Base-by-base conservation (phyloP, 2,888 invertebrate genomes). In the Drosophila anomalata region DNA sequence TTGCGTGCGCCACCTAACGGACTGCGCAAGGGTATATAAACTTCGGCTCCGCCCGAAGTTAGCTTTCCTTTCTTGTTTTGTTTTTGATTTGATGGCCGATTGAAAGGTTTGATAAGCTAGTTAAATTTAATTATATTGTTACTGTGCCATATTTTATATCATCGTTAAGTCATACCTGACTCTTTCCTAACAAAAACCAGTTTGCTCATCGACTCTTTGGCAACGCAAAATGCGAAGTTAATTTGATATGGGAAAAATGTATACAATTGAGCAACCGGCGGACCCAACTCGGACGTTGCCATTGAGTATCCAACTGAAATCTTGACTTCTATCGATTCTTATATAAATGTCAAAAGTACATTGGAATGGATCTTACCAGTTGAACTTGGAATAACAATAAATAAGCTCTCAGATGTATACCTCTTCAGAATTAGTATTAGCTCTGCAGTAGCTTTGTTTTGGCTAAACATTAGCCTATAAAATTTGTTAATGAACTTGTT, bases 281-380 rank as follows among this genome's bases (percentile, higher is more conserved):
- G 53, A 46, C 56, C 44, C 53, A 39, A 47, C 46, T 31, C 53
- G 53, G 39, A 53, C 53, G 31, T 63, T 62, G 63, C 46, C 53
- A 62, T 29, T 62, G 52, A 20, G 11, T 46, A 17, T 5, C 51
- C 46, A 36, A n/a, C 17, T 20, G 29, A 61, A 46, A 52, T 52
- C 51, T 63, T 26, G 44, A 47, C 44, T 65, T 51, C 39, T 29
- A 24, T 14, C 60, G 57, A 33, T 46, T 60, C 47, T 39, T 46
- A 22, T 48, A 75, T 48, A 75, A 77, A 77, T 77, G 79, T 79
- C 77, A 77, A 53, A 67, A 41, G 75, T 56, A 63, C 79, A 48
- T 36, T 17, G 56, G 68, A 72, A 63, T 24, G n/a, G 56, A 50
- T 58, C 42, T 41, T 42, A 48, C 53, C 46, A 63, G 63, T 63